Percentiles rank a stretch among this genome's conserved stretches.
These are phyloP conservation scores for Champsocephalus gunnari DNA, from an alignment of 2,797 vertebrate species.

Conservation along the genomic window DNA sequence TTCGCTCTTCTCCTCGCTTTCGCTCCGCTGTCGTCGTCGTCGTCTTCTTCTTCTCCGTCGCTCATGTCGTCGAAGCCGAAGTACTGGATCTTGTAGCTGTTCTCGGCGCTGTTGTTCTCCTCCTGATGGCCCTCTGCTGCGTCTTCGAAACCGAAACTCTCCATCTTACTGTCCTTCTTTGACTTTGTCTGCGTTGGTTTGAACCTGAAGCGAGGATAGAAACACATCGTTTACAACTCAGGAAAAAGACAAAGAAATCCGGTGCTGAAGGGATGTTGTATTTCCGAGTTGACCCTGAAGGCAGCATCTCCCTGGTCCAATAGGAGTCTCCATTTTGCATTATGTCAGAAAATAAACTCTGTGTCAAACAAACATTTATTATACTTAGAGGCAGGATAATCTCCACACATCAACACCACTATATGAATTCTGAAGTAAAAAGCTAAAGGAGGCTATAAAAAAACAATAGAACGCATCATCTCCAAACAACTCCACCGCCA, in stretches of 20 bases:
- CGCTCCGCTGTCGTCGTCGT: conserved; percentile 47
- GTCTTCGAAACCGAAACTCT: conserved; percentile 95
- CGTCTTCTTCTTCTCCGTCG: conserved; percentile 87
- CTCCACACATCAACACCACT: too few relatives aligned
- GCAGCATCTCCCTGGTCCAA: too few relatives aligned
- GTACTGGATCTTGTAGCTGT: conserved; percentile 96
- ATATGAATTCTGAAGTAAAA: too few relatives aligned
- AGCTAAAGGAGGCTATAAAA: too few relatives aligned
- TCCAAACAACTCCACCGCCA: too few relatives aligned
- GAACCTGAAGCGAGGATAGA: conserved; percentile 73
- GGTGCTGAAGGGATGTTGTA: too few relatives aligned
- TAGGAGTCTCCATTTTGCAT: too few relatives aligned
- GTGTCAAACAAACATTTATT: too few relatives aligned
- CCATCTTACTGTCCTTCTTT: conserved; percentile 92
- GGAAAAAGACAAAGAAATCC: not conserved
- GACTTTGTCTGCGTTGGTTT: conserved; percentile 90
- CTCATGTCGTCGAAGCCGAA: conserved; percentile 98
- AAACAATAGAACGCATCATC: too few relatives aligned
- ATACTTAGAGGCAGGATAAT: too few relatives aligned
- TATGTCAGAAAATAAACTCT: too few relatives aligned
- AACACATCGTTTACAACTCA: not conserved
- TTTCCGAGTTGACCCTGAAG: too few relatives aligned
- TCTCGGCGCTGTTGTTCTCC: conserved; percentile 76
- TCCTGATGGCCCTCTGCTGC: conserved; percentile 85
- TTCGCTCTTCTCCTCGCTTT: conserved; percentile 88